A percentile compares a stretch with the other conserved stretches of the same genome.
phyloP scores from a whole-genome alignment of 2,888 invertebrate genomes.

The Aplocera efformata region DNA sequence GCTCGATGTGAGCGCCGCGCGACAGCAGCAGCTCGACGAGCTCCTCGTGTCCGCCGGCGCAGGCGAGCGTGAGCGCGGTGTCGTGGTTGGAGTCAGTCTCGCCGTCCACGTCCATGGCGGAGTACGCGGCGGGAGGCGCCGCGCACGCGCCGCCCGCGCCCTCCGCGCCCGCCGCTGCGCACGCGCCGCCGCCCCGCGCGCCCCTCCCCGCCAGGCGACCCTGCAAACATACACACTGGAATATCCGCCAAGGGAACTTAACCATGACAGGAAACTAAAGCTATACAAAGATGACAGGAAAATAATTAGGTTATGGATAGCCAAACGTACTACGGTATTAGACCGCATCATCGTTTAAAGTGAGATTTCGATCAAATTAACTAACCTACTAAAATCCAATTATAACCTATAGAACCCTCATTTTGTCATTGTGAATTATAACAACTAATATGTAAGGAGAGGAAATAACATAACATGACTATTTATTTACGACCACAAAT shows the following conservation, averaged over 20 bases:
- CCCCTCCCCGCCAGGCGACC: slow-evolving; percentile 51
- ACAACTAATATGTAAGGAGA: no score
- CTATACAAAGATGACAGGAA: neutral
- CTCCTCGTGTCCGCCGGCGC: slow-evolving; percentile 98
- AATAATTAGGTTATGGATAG: no score
- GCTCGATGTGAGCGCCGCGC: slow-evolving; percentile 97
- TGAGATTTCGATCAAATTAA: no score
- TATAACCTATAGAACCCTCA: no score
- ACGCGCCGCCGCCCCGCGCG: slow-evolving; percentile 35
- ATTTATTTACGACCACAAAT: no score
- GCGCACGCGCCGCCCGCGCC: slow-evolving; percentile 36
- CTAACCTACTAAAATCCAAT: no score
- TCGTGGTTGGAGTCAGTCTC: slow-evolving; percentile 99
- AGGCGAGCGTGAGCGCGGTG: slow-evolving; percentile 97
- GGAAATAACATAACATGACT: no score
- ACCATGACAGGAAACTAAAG: neutral
- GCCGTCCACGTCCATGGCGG: slow-evolving; percentile 95
- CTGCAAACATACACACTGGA: slow-evolving; percentile 25
- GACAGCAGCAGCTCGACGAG: slow-evolving; percentile 94
- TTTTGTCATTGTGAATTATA: no score
- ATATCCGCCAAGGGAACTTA: neutral
- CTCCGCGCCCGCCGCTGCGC: slow-evolving; percentile 41
- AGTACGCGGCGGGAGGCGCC: slow-evolving; percentile 79
- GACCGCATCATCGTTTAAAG: no score
- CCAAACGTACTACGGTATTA: no score